A percentile compares a stretch with the other conserved stretches of the same genome.
phyloP scores from a whole-genome alignment of 1,140 invertebrate species.

The Scaptomyza montana region DNA sequence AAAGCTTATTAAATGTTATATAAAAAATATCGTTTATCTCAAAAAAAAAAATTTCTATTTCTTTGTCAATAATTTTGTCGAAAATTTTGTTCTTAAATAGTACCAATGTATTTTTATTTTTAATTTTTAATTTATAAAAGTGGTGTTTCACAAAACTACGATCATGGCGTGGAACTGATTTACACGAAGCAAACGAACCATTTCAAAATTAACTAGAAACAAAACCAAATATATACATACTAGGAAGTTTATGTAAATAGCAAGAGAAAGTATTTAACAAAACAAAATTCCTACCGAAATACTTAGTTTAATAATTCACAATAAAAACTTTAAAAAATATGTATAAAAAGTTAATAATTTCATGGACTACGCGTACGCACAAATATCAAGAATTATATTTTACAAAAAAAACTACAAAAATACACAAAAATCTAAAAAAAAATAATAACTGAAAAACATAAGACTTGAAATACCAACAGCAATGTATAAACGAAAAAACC shows the following conservation, averaged over 20 bases:
- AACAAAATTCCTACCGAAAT: slow-evolving; percentile 79
- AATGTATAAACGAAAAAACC: slow-evolving; percentile 57
- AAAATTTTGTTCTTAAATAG: slow-evolving; percentile 16
- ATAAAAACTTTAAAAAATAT: slow-evolving; percentile 10
- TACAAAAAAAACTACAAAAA: slow-evolving; percentile 28
- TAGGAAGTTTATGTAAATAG: slow-evolving; percentile 68
- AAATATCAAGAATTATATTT: slow-evolving; percentile 74
- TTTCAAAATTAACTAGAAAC: slow-evolving; percentile 8
- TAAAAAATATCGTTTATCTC: too few species aligned
- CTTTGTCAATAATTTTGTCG: too few species aligned
- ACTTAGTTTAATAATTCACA: slow-evolving; percentile 54
- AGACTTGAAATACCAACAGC: slow-evolving; percentile 69
- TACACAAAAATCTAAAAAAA: slow-evolving; percentile 7
- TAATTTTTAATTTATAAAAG: slow-evolving; percentile 7
- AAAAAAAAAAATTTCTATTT: too few species aligned
- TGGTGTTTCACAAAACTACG: slow-evolving; percentile 20
- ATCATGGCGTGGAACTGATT: slow-evolving; percentile 28
- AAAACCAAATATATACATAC: not conserved
- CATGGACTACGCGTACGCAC: slow-evolving; percentile 54
- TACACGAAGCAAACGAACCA: not conserved
- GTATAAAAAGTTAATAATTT: slow-evolving; percentile 24
- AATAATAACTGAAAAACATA: slow-evolving; percentile 64
- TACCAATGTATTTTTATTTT: slow-evolving; percentile 29
- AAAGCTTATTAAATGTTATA: too few species aligned
- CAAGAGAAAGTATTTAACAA: slow-evolving; percentile 64